Conservation (phyloP, 2,888 invertebrate genomes). For the Amphipoea lucens region DNA sequence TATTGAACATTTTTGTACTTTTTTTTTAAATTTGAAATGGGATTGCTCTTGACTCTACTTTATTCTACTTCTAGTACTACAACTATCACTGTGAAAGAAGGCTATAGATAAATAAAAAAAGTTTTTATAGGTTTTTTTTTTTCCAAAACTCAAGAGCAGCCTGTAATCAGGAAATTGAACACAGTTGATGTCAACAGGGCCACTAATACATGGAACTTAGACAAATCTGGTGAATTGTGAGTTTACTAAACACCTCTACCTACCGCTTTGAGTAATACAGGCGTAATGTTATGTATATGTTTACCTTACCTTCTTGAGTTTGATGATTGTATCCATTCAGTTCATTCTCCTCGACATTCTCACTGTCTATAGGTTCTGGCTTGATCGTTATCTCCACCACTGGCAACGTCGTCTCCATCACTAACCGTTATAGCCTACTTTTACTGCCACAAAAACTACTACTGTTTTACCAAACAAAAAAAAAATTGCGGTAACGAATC, state of each 20-base stretch:
- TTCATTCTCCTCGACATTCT: conserved; percentile 17
- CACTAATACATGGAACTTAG: neutral
- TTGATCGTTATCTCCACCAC: conserved; percentile 57
- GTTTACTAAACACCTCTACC: neutral
- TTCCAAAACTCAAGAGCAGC: too few relatives aligned
- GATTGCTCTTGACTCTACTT: too few relatives aligned
- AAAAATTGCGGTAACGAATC: conserved; percentile 16
- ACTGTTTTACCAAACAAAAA: conserved; percentile 3
- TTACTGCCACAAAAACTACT: conserved; percentile 19
- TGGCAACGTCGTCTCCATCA: conserved; percentile 52
- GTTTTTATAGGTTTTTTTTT: neutral
- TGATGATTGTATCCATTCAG: conserved; percentile 12
- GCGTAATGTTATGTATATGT: neutral
- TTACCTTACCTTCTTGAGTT: conserved; percentile 22
- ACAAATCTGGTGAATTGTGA: neutral
- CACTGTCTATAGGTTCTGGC: conserved; percentile 45
- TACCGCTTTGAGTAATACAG: neutral
- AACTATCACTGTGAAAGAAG: too few relatives aligned
- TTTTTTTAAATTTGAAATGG: too few relatives aligned
- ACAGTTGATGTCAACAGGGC: neutral
- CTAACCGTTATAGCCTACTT: conserved; percentile 48
- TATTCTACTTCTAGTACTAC: too few relatives aligned
- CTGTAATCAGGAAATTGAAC: neutral
- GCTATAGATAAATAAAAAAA: too few relatives aligned
- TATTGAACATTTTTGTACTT: too few relatives aligned